Base-by-base conservation (phyloP, 2,113 vertebrate species). In the Mola mola region DNA sequence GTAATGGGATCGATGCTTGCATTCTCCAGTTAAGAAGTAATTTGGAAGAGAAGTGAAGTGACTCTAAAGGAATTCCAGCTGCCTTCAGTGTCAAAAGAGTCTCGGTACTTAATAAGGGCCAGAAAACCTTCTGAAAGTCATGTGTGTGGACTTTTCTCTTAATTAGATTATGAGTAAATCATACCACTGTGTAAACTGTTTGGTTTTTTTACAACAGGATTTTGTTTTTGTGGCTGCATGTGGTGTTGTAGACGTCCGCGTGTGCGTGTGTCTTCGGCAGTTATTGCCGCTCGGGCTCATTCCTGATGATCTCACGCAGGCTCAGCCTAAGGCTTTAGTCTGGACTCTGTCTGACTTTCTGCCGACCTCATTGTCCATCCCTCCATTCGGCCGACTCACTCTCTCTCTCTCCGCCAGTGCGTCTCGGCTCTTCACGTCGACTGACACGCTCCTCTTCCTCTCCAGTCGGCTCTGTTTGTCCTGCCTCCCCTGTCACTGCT, bases 301-400 rank as follows among this genome's bases (percentile, higher is more conserved):
- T n/a, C n/a, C n/a, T n/a, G n/a, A n/a, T n/a, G n/a, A n/a, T 62
- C 69, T 81, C 69, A 74, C 49, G 21, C 44, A 29, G 36, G 52
- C 56, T 44, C 29, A 59, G 70, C 63, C 73, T 20, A 36, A 51
- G 33, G 77, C 74, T 57, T 58, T 55, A 19, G 53, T 79, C 61
- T 65, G 60, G 57, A 16, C 49, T 47, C 8, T 1, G 51, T 68
- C 83, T 79, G 78, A 68, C 68, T 60, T 71, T 60, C 61, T 73
- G 64, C 73, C 67, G 67, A 75, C 61, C 71, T 60, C 72, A 31
- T 29, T 58, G 21, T 22, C 0, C 64, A 25, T 26, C 47, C 40
- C n/a, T 22, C 41, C 15, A 6, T 26, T 41, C 62, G n/a, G 31
- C 51, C 72, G 25, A 21, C 47, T 79, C 68, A 44, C 81, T 67